phyloP scores from a whole-genome alignment of 2,888 invertebrate species.

The Bhutanitis thaidina region DNA sequence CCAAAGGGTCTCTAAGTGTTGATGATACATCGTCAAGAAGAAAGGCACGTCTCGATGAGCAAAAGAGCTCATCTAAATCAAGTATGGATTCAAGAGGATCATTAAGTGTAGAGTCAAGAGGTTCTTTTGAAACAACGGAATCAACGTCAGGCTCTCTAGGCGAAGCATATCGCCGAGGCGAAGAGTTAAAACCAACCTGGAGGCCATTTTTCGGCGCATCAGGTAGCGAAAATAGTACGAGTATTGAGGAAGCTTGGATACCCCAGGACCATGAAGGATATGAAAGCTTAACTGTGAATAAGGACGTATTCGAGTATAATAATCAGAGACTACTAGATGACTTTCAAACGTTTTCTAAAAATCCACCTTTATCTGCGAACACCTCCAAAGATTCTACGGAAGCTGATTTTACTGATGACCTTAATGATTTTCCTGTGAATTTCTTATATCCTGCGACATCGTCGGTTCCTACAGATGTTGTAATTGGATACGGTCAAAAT shows the following conservation, averaged over 20 bases:
- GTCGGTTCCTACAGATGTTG: conserved; percentile 82
- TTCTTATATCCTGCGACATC: conserved; percentile 86
- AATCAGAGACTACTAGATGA: conserved; percentile 71
- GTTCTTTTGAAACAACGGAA: conserved; percentile 85
- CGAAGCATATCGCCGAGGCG: conserved; percentile 84
- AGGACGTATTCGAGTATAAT: conserved; percentile 67
- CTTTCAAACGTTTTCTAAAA: conserved; percentile 72
- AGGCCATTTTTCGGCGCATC: conserved; percentile 89
- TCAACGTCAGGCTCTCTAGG: conserved; percentile 87
- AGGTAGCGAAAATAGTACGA: conserved; percentile 90
- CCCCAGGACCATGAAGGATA: conserved; percentile 86
- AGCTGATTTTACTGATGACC: conserved; percentile 86
- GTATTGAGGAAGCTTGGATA: conserved; percentile 90
- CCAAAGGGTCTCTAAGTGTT: conserved; percentile 73
- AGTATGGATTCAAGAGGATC: conserved; percentile 83
- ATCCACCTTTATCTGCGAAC: conserved; percentile 68
- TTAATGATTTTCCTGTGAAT: conserved; percentile 86
- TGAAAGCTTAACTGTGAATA: conserved; percentile 74
- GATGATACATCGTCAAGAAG: conserved; percentile 73
- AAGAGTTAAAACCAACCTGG: conserved; percentile 89
- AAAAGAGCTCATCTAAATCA: conserved; percentile 81
- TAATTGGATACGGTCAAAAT: conserved; percentile 85
- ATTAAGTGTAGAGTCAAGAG: conserved; percentile 84
- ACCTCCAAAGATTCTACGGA: conserved; percentile 80
- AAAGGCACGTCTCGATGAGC: conserved; percentile 67